Conservation (phyloP, 1,140 invertebrate genomes). For the Saxidomus purpurata region DNA sequence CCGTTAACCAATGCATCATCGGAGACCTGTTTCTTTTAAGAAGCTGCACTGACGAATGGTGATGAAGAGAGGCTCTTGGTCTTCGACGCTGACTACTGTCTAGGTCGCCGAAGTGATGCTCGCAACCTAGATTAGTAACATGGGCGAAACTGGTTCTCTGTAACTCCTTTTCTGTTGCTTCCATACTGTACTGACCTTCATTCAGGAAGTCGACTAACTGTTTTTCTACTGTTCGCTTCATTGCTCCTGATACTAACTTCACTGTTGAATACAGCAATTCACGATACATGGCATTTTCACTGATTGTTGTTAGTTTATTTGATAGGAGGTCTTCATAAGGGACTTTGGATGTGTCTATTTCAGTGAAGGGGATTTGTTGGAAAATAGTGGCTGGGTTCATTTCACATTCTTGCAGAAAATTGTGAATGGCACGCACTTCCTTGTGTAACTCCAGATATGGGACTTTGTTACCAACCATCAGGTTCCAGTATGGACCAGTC, state of each 20-base stretch:
- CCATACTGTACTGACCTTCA: no score
- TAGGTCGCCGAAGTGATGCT: no score
- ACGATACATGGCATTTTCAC: no score
- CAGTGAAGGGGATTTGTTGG: neutral
- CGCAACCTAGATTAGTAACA: neutral
- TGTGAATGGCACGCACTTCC: neutral
- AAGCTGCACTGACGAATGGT: slow-evolving; percentile 25
- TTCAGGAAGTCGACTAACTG: no score
- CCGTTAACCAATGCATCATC: neutral
- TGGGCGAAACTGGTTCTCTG: no score
- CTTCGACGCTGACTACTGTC: neutral
- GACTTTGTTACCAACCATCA: neutral
- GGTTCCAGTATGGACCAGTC: slow-evolving; percentile 4
- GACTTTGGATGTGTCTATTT: neutral
- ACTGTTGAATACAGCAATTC: slow-evolving; percentile 82
- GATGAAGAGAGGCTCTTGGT: slow-evolving; percentile 37
- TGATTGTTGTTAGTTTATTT: no score
- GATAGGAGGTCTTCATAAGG: neutral
- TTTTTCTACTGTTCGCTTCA: slow-evolving; percentile 79
- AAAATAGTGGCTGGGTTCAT: neutral
- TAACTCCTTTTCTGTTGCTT: no score
- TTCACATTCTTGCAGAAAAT: neutral
- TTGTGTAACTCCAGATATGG: neutral
- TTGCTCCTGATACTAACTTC: slow-evolving; percentile 90
- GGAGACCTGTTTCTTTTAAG: slow-evolving; percentile 10